phyloP scores from a whole-genome alignment of 2,888 invertebrate species.

The Chaetogeoica ovagalla region DNA sequence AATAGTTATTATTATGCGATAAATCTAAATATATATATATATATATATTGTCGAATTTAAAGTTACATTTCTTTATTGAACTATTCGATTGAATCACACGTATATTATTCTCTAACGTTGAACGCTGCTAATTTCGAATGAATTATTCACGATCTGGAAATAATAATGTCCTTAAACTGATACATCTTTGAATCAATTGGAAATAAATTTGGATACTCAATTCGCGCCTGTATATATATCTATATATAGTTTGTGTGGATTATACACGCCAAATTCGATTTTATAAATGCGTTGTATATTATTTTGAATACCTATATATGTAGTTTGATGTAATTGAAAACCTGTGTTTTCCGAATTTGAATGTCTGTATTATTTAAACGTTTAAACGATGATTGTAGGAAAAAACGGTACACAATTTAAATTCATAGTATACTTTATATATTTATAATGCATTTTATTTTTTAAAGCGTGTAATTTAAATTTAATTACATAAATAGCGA shows the following conservation, averaged over 20 bases:
- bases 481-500: no score
- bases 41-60: neutral
- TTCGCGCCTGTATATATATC: neutral
- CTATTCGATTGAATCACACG: constrained; percentile 10
- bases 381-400: neutral
- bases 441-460: no score
- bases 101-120: constrained; percentile 13
- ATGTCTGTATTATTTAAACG: neutral
- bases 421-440: no score
- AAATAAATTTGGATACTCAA: constrained; percentile 10
- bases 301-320: neutral
- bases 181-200: constrained; percentile 9
- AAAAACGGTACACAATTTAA: no score
- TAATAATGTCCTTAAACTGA: neutral
- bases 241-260: no score
- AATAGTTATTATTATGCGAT: constrained; percentile 10
- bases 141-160: constrained; percentile 23
- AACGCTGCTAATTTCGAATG: constrained; percentile 23
- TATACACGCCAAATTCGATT: no score
- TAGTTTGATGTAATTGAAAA: neutral
- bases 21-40: constrained; percentile 1
- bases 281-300: neutral
- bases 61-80: constrained; percentile 16
- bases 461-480: no score
- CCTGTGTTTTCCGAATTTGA: neutral